These are phyloP conservation scores for Odocoileus hemionus DNA, from an alignment of 2,113 vertebrate species.

Conservation along the genomic window DNA sequence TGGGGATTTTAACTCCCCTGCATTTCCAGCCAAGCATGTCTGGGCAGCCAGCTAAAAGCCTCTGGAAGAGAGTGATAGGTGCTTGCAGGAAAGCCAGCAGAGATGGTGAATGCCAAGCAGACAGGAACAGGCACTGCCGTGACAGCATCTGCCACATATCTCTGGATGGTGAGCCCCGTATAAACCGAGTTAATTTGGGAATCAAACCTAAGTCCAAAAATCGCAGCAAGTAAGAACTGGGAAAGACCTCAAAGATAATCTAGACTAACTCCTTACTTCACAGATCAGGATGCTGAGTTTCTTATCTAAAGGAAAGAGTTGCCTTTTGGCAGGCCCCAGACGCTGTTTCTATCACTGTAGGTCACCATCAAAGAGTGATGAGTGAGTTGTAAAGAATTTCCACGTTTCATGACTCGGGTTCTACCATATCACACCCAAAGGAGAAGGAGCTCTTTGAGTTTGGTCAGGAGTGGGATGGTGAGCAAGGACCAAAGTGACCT, in stretches of 20 bases:
- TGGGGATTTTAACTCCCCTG: not conserved
- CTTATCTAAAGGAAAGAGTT: not conserved
- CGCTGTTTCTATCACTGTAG: not conserved
- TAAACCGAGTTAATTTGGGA: not conserved
- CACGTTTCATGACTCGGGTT: not conserved
- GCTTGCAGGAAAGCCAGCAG: not conserved
- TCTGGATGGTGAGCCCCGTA: not conserved
- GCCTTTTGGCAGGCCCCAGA: not conserved
- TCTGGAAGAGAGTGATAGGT: not conserved
- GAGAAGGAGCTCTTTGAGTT: not conserved
- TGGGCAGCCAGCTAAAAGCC: not conserved
- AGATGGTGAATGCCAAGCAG: not conserved
- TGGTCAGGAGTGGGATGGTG: not conserved
- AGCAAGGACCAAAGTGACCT: not conserved
- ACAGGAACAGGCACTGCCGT: not conserved
- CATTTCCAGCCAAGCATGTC: slow-evolving; percentile 15
- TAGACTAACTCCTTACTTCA: not conserved
- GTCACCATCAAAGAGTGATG: not conserved
- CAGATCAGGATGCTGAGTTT: not conserved
- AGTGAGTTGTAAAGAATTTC: not conserved
- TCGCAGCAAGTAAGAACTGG: not conserved
- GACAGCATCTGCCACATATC: slow-evolving; percentile 9
- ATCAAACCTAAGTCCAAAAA: not conserved
- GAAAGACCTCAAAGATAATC: not conserved
- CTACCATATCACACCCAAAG: not conserved